Conservation (phyloP, 2,113 vertebrate species). For the Rhegmatorhina hoffmannsi region DNA sequence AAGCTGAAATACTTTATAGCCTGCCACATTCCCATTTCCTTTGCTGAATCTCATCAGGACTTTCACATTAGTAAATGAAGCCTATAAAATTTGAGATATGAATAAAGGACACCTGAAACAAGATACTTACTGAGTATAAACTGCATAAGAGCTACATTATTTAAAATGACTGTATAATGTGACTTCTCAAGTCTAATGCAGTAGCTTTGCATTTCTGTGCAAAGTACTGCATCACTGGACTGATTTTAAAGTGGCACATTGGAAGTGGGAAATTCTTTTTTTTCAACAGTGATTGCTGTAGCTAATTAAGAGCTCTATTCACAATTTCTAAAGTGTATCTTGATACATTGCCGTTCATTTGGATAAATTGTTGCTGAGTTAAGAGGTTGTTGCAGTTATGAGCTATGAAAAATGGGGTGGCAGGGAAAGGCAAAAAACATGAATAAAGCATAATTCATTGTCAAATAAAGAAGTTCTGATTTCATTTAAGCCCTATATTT, state of each 20-base stretch:
- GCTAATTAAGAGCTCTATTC: not conserved
- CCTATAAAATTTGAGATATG: conserved; percentile 44
- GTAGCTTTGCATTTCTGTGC: conserved; percentile 11
- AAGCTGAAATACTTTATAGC: conserved; percentile 21
- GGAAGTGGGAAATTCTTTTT: not conserved
- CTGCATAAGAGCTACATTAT: not conserved
- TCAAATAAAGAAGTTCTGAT: not conserved
- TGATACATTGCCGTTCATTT: not conserved
- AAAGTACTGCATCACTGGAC: not conserved
- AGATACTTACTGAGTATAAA: conserved; percentile 4
- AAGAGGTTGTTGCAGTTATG: not conserved
- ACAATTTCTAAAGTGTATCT: not conserved
- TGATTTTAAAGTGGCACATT: not conserved
- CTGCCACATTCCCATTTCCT: conserved; percentile 35
- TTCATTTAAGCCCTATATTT: not conserved
- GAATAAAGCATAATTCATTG: not conserved
- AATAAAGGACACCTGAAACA: conserved; percentile 37
- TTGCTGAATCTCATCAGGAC: conserved; percentile 45
- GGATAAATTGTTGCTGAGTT: not conserved
- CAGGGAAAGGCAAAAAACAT: not conserved
- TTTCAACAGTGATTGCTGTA: not conserved
- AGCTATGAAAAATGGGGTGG: not conserved
- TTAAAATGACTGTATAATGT: not conserved
- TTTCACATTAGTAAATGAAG: conserved; percentile 31
- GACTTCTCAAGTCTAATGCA: not conserved